Base-by-base conservation (phyloP, 2,888 invertebrate genomes). In the Troides helena region DNA sequence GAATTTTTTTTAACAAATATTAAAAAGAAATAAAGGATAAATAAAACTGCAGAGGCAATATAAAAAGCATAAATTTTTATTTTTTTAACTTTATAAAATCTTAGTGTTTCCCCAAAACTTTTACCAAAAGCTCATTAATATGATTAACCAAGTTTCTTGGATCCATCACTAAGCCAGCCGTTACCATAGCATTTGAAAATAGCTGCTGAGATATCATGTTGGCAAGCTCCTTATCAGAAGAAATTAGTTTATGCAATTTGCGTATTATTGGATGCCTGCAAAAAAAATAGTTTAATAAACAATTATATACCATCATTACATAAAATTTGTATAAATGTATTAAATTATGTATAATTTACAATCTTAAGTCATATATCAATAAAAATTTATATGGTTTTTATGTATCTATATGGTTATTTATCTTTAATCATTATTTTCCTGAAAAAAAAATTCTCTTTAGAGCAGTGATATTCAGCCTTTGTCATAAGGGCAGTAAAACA, bases 101-200 rank as follows among this genome's bases (percentile, higher is more conserved):
- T 78, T 78, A 95, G 87, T 95, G 94, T 87, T 97, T 97, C 77
- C 97, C 96, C 77, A 98, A 93, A 61, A 96, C 96, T 85, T 96
- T 94, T 2, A 95, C 94, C 74, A 99, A 88, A 67, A 99, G 94
- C 76, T 97, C 96, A 87, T 99, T 99, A 92, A 99, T 95, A 68
- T 97, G 95, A 2, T 95, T 95, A 43, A 99, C 94, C 74, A 99
- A 94, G 72, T 95, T 94, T 74, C 98, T 94, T 0, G 99, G 97
- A 92, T 99, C 99, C 84, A 98, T 96, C 1, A 98, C 94, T 46
- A 99, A 93, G 14, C 99, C 99, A 57, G 99, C 99, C 6, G 97
- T 96, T 14, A 99, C 97, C 97, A 99, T 97, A 0, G 98, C 97
- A 85, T 99, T 98, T 70, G 96, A 95, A 85, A 98, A 99, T 57